These are phyloP conservation scores for Toxonevra muliebris DNA, from an alignment of 2,888 invertebrate genomes.

Conservation along the genomic window DNA sequence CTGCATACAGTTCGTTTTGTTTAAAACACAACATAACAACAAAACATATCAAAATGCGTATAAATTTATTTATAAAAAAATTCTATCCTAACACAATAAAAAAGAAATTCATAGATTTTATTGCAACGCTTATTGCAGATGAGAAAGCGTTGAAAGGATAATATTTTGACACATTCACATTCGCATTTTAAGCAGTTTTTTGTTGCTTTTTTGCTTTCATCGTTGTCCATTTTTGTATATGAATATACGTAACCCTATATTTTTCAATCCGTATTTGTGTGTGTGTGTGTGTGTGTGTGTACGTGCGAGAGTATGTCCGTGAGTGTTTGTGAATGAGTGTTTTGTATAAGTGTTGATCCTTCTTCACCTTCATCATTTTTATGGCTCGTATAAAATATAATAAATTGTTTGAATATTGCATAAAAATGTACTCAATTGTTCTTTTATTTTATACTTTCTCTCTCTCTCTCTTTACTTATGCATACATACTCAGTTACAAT, in stretches of 20 bases:
- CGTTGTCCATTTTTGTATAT: conserved; percentile 18
- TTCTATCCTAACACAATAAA: no score
- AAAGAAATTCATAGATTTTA: no score
- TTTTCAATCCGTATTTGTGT: conserved; percentile 14
- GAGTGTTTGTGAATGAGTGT: not conserved
- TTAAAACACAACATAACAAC: not conserved
- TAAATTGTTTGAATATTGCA: conserved; percentile 45
- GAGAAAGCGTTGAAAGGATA: conserved; percentile 14
- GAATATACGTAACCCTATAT: not conserved
- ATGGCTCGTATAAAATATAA: conserved; percentile 41
- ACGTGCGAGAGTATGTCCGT: conserved; percentile 5
- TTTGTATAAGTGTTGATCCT: conserved; percentile 31
- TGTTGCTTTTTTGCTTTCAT: not conserved
- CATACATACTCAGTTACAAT: not conserved
- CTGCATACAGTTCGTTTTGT: conserved; percentile 2
- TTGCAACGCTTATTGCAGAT: no score
- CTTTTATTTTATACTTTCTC: conserved; percentile 17
- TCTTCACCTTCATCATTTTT: conserved; percentile 41
- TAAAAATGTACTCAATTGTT: conserved; percentile 40
- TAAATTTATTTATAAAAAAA: not conserved
- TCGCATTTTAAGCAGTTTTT: no score
- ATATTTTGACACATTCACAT: conserved; percentile 6
- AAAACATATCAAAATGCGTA: not conserved
- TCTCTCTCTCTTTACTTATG: not conserved
- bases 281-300: conserved; percentile 6